Evolutionary conservation across 2,888 invertebrate species (phyloP), one percentile per base, ranked within the genome.

Genomic region (Leptopilina drosophilae): DNA sequence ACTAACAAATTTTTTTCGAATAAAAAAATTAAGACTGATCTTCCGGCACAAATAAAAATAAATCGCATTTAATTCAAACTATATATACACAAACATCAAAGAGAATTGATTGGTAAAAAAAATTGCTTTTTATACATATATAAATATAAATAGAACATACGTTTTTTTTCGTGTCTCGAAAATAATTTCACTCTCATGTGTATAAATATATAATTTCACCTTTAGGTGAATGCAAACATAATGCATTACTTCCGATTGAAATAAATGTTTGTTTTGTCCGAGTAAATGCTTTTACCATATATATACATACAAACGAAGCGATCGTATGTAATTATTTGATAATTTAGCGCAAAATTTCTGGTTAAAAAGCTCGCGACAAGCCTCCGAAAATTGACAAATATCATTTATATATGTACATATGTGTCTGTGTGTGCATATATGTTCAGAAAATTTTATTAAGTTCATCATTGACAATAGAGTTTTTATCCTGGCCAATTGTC

Each of bases 221-320:
- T 11, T 4, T 49, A 49, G 15, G 66, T 9, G 40, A 67, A 20
- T 67, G 15, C 26, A 49, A 20, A 49, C 9, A 26, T 46, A 67
- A 49, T 67, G 20, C 11, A 67, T 67, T 67, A 20, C 49, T 49
- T 67, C 67, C 15, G 20, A 67, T 67, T 67, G 67, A 67, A 49
- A 67, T 20, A 67, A 67, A 67, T 49, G 20, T 49, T 15, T 11
- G 20, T 67, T 49, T 67, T 49, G 46, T 49, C 12, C 11, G 20
- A 20, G 20, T 20, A n/a, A 14, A 26, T 65, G 14, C 14, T 15
- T 15, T 20, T 64, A 42, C 42, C 42, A 42, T 42, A 42, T 42
- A 42, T 20, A n/a, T 64, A 64, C 20, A 0, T 11, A 42, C 5
- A 42, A 62, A 62, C 15, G 49, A 14, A 69, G 49, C 69, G 69